Evolutionary conservation across 2,888 invertebrate genomes (phyloP).

Genomic region (Cerastis leucographa): DNA sequence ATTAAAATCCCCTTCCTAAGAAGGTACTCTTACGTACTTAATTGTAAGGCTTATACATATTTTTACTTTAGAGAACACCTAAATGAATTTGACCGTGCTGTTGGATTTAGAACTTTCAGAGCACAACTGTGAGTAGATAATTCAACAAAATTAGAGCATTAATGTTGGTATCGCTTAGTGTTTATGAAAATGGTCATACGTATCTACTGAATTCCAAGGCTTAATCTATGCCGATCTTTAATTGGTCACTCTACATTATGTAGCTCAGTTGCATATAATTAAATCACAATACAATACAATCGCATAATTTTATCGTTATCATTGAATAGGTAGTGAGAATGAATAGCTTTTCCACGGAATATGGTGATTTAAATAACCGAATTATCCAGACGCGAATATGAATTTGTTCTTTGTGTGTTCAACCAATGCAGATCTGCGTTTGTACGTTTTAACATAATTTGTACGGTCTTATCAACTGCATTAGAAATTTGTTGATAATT

Average conservation of each 20-base stretch:
- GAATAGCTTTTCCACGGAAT: not conserved
- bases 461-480: not conserved
- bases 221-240: not conserved
- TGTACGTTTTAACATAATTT: not conserved
- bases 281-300: too few relatives aligned
- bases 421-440: not conserved
- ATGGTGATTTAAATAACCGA: not conserved
- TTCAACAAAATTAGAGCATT: not conserved
- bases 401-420: not conserved
- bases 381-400: not conserved
- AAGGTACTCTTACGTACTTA: not conserved
- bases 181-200: not conserved
- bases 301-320: too few relatives aligned
- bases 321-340: not conserved
- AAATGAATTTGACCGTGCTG: not conserved
- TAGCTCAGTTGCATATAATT: not conserved
- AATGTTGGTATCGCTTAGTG: not conserved
- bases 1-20: slow-evolving; percentile 10
- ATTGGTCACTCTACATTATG: not conserved
- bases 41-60: not conserved
- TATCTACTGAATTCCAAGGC: not conserved
- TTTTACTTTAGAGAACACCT: not conserved
- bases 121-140: not conserved
- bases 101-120: not conserved
- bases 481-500: not conserved